A percentile compares a stretch with the other conserved stretches of the same genome.
Evolutionary conservation across 2,797 vertebrate genomes (phyloP).

Genomic region (Limosa lapponica): DNA sequence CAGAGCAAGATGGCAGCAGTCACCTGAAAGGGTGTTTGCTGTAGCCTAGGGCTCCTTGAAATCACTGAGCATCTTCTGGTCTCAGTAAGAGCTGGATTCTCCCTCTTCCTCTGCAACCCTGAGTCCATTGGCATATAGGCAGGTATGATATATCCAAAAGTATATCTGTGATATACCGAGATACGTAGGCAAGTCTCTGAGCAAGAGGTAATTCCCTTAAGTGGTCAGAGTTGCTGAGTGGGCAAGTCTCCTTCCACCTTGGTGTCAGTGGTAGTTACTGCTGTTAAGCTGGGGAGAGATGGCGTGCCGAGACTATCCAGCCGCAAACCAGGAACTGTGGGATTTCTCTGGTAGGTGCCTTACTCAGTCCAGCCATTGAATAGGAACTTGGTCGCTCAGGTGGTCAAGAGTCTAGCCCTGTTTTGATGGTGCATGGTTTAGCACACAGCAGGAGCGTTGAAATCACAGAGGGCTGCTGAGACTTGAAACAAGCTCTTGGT

Average conservation of each 20-base stretch:
- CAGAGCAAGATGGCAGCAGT: neutral
- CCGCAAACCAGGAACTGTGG: neutral
- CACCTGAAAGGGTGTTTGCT: neutral
- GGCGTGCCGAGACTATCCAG: neutral
- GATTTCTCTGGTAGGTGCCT: neutral
- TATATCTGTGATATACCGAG: neutral
- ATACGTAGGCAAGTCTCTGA: neutral
- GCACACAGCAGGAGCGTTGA: neutral
- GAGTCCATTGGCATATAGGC: neutral
- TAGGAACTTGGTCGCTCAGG: neutral
- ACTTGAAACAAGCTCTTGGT: neutral
- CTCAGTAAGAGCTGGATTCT: neutral
- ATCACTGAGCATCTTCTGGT: neutral
- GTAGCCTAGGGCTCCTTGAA: neutral
- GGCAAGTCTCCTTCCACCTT: neutral
- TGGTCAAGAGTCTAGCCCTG: neutral
- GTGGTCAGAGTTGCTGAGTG: neutral
- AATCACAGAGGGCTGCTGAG: neutral
- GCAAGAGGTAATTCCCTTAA: neutral
- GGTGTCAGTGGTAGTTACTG: neutral
- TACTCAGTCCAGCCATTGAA: neutral
- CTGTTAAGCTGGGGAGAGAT: neutral
- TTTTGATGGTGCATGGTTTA: neutral
- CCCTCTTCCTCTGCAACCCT: neutral
- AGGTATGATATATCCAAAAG: neutral